Evolutionary conservation across 2,888 invertebrate species (phyloP).

Genomic region (Stenichneumon culpator): DNA sequence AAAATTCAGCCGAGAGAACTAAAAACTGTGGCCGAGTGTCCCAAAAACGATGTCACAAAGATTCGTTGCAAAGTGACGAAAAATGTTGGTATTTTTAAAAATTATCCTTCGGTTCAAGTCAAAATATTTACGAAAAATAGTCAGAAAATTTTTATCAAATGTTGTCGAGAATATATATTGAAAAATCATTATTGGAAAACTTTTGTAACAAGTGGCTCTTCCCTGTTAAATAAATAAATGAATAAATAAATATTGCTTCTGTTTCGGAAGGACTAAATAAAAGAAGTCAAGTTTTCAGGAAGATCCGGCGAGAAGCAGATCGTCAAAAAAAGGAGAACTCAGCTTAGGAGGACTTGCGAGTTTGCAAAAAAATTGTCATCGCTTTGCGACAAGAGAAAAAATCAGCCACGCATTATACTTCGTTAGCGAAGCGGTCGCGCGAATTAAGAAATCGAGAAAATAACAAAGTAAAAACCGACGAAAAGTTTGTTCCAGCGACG

Average conservation of each 20-base stretch:
- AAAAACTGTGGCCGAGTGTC: too few relatives aligned
- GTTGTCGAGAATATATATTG: too few relatives aligned
- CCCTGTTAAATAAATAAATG: too few relatives aligned
- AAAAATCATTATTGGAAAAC: too few relatives aligned
- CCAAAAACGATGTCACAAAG: too few relatives aligned
- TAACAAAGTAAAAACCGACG: conserved; percentile 2
- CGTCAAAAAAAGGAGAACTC: conserved; percentile 52
- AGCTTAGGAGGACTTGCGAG: conserved; percentile 37
- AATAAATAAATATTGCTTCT: conserved; percentile 71
- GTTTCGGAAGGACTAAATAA: conserved; percentile 78
- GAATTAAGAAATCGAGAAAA: not conserved
- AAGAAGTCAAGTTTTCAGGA: conserved; percentile 64
- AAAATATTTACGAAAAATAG: too few relatives aligned
- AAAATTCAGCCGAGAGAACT: too few relatives aligned
- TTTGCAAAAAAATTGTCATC: conserved; percentile 46
- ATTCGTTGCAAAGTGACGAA: too few relatives aligned
- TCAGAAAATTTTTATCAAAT: too few relatives aligned
- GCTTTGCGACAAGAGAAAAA: conserved; percentile 69
- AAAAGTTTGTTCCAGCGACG: not conserved
- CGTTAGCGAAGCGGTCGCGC: not conserved
- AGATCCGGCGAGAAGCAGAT: conserved; percentile 46
- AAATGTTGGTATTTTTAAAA: too few relatives aligned
- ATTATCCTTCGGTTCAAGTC: too few relatives aligned
- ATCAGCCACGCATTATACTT: not conserved
- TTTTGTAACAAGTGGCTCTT: too few relatives aligned